Evolutionary conservation across 1,140 invertebrate genomes (phyloP), one percentile per base, ranked within the genome.

Genomic region (Zaprionus vittiger): DNA sequence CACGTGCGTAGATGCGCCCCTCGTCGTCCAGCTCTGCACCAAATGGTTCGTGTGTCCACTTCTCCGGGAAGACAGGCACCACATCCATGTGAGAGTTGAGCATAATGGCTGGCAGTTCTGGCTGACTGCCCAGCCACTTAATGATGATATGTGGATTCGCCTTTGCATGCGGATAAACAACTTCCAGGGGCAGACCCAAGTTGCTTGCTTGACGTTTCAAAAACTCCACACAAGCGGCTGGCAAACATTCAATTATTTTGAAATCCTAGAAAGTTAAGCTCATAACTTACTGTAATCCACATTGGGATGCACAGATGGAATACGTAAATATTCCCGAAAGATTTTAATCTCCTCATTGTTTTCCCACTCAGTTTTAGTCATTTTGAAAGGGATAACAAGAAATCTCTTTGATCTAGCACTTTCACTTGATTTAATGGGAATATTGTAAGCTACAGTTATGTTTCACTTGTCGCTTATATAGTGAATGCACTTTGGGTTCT

Each of bases 41-140:
- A 91, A 98, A 98, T 1, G 97, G 97, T 17, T 93, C 93, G 65
- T 95, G 93, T 0, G 91, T 94, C 95, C 95, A 95, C 60, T 94
- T 94, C 59, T 95, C 93, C 0, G 93, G 92, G 91, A 95, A 97
- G 1, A 97, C 97, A 20, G 97, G 97, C 11, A 98, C 97, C 31
- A 98, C 97, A 93, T 98, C 97, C 93, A 96, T 98, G 85, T 98
- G 97, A 52, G 96, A 97, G 84, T 98, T 98, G 1, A 98, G 93
- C 15, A 97, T 83, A 55, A 98, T 93, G 1, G 96, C 93, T 20
- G 95, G 94, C 49, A 96, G 91, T 17, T 93, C 81, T 2, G 96
- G 95, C 49, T 97, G 93, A 2, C 81, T 94, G 71, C 97, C 97
- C 72, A 91, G 71, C 95, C 96, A 96, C 71, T 96, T 97, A 84